Base-by-base conservation (phyloP, 1,140 invertebrate genomes). In the Ylistrum balloti region DNA sequence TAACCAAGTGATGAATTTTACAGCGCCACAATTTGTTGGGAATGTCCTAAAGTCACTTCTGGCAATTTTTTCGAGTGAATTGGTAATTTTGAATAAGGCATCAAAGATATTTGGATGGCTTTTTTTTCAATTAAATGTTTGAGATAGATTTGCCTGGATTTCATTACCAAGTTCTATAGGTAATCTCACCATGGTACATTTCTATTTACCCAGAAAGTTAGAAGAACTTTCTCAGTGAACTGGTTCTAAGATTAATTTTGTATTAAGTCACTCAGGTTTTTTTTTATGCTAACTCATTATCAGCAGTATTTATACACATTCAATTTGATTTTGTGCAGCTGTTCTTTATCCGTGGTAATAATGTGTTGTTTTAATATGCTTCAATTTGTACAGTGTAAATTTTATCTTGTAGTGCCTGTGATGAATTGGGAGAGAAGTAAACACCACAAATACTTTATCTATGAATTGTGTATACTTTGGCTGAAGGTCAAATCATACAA, bases 331-430 rank as follows among this genome's bases (percentile, higher is more conserved):
- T 74, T 74, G 56, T 74, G 56, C 56, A 74, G 56, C 56, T 74
- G 56, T 74, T 74, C 56, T 74, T 56, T 28, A 28, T 74, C 56
- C 7, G 41, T 45, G 56, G 56, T n/a, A 74, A 28, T 17, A 11
- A 17, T 5, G 56, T 74, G 22, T 74, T 74, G 56, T 74, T 74
- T 74, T 74, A n/a, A 74, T 74, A 74, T 74, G 56, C 56, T 74
- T 74, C 9, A 74, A 74, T 74, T 74, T 74, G 56, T 74, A 74
- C 56, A 74, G 56, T 74, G 56, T 74, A 74, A 74, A 74, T 74
- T 74, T 74, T 74, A 74, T 74, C 56, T 74, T 7, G 56, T 74
- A 74, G 56, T 74, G 56, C 56, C 56, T 74, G 56, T 74, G 56
- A 74, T 74, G 22, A 45, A 45, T 17, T 45, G 1, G 41, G 56